Evolutionary conservation across 53 echinoderm and acorn worm species (phyloP).

Genomic region (Astropecten irregularis): DNA sequence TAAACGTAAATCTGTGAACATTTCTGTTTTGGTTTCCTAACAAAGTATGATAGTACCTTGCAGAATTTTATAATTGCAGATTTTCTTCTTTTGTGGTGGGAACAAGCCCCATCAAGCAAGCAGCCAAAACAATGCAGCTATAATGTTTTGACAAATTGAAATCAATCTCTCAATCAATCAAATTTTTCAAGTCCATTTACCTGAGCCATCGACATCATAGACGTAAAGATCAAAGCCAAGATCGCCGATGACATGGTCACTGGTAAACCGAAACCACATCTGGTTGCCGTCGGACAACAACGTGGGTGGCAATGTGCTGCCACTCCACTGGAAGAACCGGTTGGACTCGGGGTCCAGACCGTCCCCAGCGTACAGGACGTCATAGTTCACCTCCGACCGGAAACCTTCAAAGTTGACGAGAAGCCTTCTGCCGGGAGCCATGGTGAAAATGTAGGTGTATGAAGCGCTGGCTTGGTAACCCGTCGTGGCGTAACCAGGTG

Average conservation of each 20-base stretch:
- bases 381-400: slow-evolving; percentile 29
- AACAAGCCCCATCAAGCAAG: too few species aligned
- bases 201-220: slow-evolving; percentile 9
- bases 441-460: slow-evolving; percentile 13
- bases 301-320: slow-evolving; percentile 1
- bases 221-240: slow-evolving; percentile 37
- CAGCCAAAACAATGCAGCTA: too few species aligned
- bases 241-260: background rate
- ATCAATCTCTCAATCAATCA: too few species aligned
- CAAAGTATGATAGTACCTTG: too few species aligned
- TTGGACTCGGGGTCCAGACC: background rate
- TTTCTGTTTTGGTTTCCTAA: too few species aligned
- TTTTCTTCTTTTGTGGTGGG: too few species aligned
- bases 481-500: background rate
- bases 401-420: slow-evolving; percentile 20
- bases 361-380: slow-evolving; percentile 31
- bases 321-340: slow-evolving; percentile 20
- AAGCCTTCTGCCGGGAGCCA: slow-evolving; percentile 9
- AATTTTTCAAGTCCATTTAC: background rate
- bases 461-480: slow-evolving; percentile 4
- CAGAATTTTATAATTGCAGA: too few species aligned
- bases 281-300: slow-evolving; percentile 25
- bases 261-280: slow-evolving; percentile 46
- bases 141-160: too few species aligned
- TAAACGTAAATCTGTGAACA: too few species aligned